Base-by-base conservation (phyloP, 2,113 vertebrate species). In the Argyrosomus japonicus region DNA sequence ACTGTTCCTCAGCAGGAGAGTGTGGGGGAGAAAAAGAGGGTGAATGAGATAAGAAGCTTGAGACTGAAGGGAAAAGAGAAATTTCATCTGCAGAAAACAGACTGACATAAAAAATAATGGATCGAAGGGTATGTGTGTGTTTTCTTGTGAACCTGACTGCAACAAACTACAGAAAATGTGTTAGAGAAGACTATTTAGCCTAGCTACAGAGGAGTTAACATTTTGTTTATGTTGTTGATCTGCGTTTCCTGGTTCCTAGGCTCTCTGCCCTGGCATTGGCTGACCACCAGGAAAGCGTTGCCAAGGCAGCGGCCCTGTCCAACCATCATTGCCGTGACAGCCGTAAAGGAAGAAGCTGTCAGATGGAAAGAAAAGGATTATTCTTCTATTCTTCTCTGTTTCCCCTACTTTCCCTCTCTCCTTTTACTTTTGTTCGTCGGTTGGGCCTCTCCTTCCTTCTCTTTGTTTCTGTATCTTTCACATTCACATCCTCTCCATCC, bases 281-380 rank as follows among this genome's bases (percentile, higher is more conserved):
- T 60, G 79, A 80, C 79, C 81, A 82, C 68, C 5, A 45, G 64
- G 75, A 79, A 74, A 81, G 71, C 48, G 84, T 83, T 83, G 68
- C 84, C 81, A 89, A 76, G 65, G 72, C 80, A 84, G 56, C 21
- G 8, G 13, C 87, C 64, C 64, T 58, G 74, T 79, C 77, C 23
- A 79, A 77, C 54, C 72, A 60, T 75, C 75, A 81, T 58, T 57
- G 29, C 78, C 2, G 4, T 67, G 68, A 81, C 80, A 83, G 80
- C 75, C 60, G 17, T 85, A 76, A 78, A 88, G 65, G 68, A 81
- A 79, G 75, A 84, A 79, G 81, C 71, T 82, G 80, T 90, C 85
- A 80, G 36, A 75, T n/a, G 61, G 58, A 62, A 47, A 88, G 68
- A 81, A 87, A 84, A 61, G 67, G 57, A 88, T 76, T 81, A 77